These are phyloP conservation scores for Pogonomyrmex barbatus DNA, from an alignment of 1,140 invertebrate species.

Conservation along the genomic window DNA sequence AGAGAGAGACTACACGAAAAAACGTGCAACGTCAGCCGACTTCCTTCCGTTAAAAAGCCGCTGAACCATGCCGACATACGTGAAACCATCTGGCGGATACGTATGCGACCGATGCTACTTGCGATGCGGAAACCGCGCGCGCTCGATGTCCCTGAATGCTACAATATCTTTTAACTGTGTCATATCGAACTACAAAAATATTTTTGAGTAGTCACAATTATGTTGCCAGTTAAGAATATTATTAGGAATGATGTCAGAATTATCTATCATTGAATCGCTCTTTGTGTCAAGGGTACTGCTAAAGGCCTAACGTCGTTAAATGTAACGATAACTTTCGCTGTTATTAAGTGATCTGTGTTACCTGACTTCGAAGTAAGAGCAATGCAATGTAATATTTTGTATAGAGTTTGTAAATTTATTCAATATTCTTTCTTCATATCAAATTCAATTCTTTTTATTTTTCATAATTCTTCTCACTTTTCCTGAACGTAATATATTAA, in stretches of 20 bases:
- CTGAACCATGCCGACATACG: constrained; percentile 32
- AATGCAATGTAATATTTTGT: not conserved
- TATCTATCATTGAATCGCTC: not conserved
- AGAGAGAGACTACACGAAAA: not conserved
- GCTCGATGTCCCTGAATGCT: not conserved
- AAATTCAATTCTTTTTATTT: not conserved
- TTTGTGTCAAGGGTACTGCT: not conserved
- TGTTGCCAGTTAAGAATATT: not conserved
- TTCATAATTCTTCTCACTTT: too few species aligned
- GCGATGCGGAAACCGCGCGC: constrained; percentile 16
- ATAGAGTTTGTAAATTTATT: not conserved
- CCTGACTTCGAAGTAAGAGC: not conserved
- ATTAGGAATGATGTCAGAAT: not conserved
- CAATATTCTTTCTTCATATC: not conserved
- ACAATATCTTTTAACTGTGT: not conserved
- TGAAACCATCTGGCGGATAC: constrained; percentile 62
- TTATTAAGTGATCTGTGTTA: not conserved
- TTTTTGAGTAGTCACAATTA: not conserved
- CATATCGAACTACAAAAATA: not conserved
- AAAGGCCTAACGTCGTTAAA: not conserved
- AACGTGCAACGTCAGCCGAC: constrained; percentile 45
- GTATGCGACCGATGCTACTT: constrained; percentile 33
- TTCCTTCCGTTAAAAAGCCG: constrained; percentile 70
- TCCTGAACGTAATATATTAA: constrained; percentile 1
- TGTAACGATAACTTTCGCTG: not conserved